Percentiles rank a stretch among this genome's conserved stretches.
phyloP scores from a whole-genome alignment of 1,140 invertebrate species.

The Diorhabda elongata region DNA sequence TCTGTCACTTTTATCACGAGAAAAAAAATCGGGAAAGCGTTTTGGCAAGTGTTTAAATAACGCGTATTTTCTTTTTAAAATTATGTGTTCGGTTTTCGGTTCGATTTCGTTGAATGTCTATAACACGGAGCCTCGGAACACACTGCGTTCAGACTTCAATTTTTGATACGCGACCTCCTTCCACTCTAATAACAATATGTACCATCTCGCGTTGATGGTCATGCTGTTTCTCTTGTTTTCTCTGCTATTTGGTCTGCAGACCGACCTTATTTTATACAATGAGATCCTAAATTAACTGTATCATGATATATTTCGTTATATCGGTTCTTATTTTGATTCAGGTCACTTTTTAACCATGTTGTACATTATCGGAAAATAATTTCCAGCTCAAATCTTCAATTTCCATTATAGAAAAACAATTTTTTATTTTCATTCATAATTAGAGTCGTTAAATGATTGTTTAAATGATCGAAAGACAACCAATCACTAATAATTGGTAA shows the following conservation, averaged over 20 bases:
- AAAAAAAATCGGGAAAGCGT: not conserved
- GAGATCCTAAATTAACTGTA: no score
- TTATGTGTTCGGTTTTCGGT: not conserved
- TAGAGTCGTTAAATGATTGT: no score
- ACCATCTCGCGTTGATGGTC: slow-evolving; percentile 33
- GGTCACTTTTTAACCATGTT: no score
- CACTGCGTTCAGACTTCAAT: slow-evolving; percentile 25
- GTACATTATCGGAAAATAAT: no score
- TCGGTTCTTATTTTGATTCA: no score
- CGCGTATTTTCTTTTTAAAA: slow-evolving; percentile 19
- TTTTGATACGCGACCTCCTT: slow-evolving; percentile 20
- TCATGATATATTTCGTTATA: no score
- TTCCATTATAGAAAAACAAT: no score
- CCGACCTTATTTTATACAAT: no score
- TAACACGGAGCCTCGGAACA: slow-evolving; percentile 32
- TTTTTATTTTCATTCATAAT: no score
- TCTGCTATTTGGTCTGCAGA: not conserved
- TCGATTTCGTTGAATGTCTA: slow-evolving; percentile 13
- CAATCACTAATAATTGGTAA: no score
- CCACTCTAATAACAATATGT: slow-evolving; percentile 14
- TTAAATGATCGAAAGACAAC: no score
- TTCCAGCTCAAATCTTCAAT: no score
- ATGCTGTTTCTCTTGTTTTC: slow-evolving; percentile 19
- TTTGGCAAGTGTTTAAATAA: slow-evolving; percentile 22
- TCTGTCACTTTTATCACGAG: not conserved